These are phyloP conservation scores for Drosophila kambysellisi DNA, from an alignment of 2,888 invertebrate species.

Conservation along the genomic window DNA sequence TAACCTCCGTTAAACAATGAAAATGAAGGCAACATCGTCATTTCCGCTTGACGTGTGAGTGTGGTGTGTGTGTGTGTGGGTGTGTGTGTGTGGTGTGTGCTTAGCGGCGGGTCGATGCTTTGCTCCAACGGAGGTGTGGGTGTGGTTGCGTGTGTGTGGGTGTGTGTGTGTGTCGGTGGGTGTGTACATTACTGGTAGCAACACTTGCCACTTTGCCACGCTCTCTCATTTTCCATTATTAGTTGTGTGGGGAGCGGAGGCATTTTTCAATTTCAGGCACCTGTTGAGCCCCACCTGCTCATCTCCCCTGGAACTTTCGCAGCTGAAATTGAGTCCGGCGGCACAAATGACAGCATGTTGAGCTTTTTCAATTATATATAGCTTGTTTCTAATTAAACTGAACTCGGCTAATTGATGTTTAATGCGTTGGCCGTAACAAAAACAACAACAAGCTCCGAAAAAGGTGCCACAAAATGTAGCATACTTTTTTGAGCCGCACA, in stretches of 20 bases:
- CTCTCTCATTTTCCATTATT: constrained; percentile 15
- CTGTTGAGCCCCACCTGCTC: constrained; percentile 54
- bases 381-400: constrained; percentile 60
- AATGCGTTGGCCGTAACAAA: constrained; percentile 10
- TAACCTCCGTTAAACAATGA: constrained; percentile 61
- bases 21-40: constrained; percentile 68
- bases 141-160: constrained; percentile 12
- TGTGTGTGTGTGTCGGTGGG: constrained; percentile 23
- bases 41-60: constrained; percentile 64
- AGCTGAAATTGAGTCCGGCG: constrained; percentile 24
- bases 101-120: constrained; percentile 42
- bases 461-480: constrained; percentile 28
- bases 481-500: constrained; percentile 19
- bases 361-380: constrained; percentile 64
- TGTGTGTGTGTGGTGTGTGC: constrained; percentile 27
- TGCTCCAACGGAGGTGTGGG: constrained; percentile 23
- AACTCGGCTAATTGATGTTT: constrained; percentile 48
- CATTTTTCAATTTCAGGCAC: constrained; percentile 68
- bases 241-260: constrained; percentile 5
- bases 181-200: constrained; percentile 43
- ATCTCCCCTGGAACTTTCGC: neutral
- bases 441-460: neutral
- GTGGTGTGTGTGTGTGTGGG: neutral
- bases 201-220: constrained; percentile 60
- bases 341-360: constrained; percentile 33